phyloP scores from a whole-genome alignment of 2,888 invertebrate species.

The Mimas tiliae region DNA sequence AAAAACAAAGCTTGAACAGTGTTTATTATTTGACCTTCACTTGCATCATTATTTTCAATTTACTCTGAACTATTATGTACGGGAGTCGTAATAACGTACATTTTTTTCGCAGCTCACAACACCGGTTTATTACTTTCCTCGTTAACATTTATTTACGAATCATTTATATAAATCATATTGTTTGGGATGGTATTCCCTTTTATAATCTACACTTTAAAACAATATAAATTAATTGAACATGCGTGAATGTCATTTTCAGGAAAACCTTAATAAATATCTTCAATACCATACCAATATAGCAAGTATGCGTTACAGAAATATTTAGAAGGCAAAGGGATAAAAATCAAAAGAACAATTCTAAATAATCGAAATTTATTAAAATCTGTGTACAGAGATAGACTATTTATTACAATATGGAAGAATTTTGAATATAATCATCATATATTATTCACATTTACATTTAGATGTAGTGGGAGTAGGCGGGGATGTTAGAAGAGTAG shows the following conservation, averaged over 20 bases:
- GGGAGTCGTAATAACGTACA: not conserved
- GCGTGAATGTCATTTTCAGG: not conserved
- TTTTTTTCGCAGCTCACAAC: not conserved
- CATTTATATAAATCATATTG: not conserved
- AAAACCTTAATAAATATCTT: not conserved
- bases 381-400: not conserved
- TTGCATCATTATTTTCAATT: not conserved
- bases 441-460: not conserved
- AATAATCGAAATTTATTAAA: constrained; percentile 4
- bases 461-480: not conserved
- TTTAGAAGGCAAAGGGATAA: not conserved
- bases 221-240: not conserved
- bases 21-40: not conserved
- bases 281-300: not conserved
- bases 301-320: not conserved
- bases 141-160: not conserved
- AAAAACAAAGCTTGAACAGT: too few relatives aligned
- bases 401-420: not conserved
- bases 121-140: not conserved
- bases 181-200: not conserved
- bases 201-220: not conserved
- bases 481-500: not conserved
- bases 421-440: not conserved
- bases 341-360: not conserved
- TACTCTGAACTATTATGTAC: not conserved